Evolutionary conservation across 1,140 invertebrate genomes (phyloP), one percentile per base, ranked within the genome.

Genomic region (Plodia interpunctella): DNA sequence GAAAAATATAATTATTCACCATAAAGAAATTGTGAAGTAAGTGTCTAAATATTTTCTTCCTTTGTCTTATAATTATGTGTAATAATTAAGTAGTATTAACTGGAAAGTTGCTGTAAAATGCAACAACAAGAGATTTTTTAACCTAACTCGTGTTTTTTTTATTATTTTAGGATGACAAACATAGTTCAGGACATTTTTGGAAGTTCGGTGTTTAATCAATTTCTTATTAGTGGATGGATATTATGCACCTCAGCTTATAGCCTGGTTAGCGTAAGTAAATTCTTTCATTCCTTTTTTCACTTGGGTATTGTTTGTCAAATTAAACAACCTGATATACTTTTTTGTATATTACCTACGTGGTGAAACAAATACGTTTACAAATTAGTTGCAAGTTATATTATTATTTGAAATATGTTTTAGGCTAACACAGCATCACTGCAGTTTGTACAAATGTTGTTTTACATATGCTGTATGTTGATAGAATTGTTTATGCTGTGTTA

Each of bases 161-260:
- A n/a, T n/a, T 19, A 19, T 77, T 70, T 25, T 32, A 83, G 80
- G 57, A 79, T 75, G 64, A 67, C 66, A 15, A 57, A 64, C 32
- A 66, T 63, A 54, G 67, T 75, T 17, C 70, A 80, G 65, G 60
- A 74, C 55, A 74, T 81, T 63, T 85, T 80, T 63, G 67, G 75
- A 5, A 66, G 60, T 8, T 63, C 70, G 0, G 25, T 81, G 6
- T 59, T 76, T 15, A 80, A 75, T 66, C 77, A 78, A 21, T 78
- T 85, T 64, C 63, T 80, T 55, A 55, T 74, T 1, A 77, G 71
- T 38, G 78, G 71, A 3, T 85, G 75, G 80, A 78, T 85, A 35
- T 71, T 85, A 19, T 85, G 80, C 54, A 77, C 75, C 25, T 73
- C 78, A 6, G 75, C 75, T 11, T 83, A 85, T 56, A 78, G 70